phyloP scores from a whole-genome alignment of 2,797 vertebrate species.

The Lerista edwardsae region DNA sequence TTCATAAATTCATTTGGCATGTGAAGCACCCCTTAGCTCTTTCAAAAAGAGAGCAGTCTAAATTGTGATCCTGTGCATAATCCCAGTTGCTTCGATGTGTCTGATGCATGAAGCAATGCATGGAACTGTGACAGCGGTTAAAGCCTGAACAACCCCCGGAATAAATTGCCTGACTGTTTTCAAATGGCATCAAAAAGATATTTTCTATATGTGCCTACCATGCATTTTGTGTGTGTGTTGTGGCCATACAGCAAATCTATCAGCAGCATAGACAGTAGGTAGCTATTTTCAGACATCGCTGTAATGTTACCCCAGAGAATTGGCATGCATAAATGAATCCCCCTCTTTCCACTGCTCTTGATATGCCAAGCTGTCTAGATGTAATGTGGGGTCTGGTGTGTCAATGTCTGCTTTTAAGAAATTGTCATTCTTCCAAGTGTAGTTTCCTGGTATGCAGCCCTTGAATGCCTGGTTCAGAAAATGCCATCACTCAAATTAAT shows the following conservation, averaged over 20 bases:
- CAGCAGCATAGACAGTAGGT: neutral
- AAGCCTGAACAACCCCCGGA: neutral
- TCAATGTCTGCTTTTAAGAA: constrained; percentile 49
- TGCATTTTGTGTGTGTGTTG: neutral
- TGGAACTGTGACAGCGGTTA: neutral
- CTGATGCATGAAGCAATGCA: too few relatives aligned
- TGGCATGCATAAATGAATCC: constrained; percentile 35
- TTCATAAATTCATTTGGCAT: neutral
- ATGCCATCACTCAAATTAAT: constrained; percentile 42
- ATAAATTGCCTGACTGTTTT: neutral
- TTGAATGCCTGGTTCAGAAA: constrained; percentile 12
- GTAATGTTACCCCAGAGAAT: constrained; percentile 16
- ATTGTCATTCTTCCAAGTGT: constrained; percentile 46
- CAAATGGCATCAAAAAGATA: neutral
- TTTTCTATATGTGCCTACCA: neutral
- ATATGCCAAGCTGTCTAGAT: constrained; percentile 48
- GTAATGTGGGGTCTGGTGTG: constrained; percentile 53
- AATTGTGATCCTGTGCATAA: neutral
- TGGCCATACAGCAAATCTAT: neutral
- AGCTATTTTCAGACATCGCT: constrained; percentile 23
- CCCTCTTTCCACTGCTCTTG: constrained; percentile 45
- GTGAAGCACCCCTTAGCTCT: neutral
- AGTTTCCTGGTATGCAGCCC: neutral
- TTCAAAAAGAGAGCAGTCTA: neutral
- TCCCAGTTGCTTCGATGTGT: neutral